Percentiles rank a stretch among this genome's conserved stretches.
phyloP scores from a whole-genome alignment of 2,797 vertebrate species.

The Rhyacichthys aspro region DNA sequence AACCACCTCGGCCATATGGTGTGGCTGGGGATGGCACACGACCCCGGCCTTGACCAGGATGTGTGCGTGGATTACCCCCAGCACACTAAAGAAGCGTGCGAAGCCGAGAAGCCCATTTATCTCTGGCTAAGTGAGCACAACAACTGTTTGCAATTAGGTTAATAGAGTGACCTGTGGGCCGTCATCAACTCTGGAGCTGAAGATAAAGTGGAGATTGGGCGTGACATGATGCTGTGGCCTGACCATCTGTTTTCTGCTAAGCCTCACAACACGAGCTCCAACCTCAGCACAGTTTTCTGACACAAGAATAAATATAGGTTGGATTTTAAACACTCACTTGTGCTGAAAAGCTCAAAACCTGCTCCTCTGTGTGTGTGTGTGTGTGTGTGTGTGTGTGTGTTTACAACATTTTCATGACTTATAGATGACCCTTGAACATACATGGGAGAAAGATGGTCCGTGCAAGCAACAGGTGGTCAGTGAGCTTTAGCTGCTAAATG shows the following conservation, averaged over 20 bases:
- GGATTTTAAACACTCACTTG: too few relatives aligned
- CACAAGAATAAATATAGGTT: too few relatives aligned
- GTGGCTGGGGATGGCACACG: constrained; percentile 20
- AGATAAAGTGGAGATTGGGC: constrained; percentile 57
- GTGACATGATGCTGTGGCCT: constrained; percentile 50
- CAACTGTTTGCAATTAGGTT: constrained; percentile 69
- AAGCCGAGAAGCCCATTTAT: constrained; percentile 47
- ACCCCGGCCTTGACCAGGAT: constrained; percentile 10
- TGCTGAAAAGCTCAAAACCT: too few relatives aligned
- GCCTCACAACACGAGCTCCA: constrained; percentile 18
- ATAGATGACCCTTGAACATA: constrained; percentile 35
- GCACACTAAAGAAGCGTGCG: constrained; percentile 1
- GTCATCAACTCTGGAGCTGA: constrained; percentile 56
- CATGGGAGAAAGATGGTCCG: constrained; percentile 24
- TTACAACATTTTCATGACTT: constrained; percentile 4
- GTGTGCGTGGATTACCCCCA: constrained; percentile 51
- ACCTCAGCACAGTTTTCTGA: not conserved
- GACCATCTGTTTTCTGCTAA: constrained; percentile 71
- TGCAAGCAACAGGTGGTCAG: constrained; percentile 63
- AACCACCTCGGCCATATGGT: constrained; percentile 68
- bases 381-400: too few relatives aligned
- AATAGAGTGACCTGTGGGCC: constrained; percentile 63
- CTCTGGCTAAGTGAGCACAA: constrained; percentile 43
- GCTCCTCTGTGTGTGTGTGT: too few relatives aligned
- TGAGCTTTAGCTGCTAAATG: constrained; percentile 59